These are phyloP conservation scores for Periplaneta americana DNA, from an alignment of 1,140 invertebrate genomes.

Conservation along the genomic window DNA sequence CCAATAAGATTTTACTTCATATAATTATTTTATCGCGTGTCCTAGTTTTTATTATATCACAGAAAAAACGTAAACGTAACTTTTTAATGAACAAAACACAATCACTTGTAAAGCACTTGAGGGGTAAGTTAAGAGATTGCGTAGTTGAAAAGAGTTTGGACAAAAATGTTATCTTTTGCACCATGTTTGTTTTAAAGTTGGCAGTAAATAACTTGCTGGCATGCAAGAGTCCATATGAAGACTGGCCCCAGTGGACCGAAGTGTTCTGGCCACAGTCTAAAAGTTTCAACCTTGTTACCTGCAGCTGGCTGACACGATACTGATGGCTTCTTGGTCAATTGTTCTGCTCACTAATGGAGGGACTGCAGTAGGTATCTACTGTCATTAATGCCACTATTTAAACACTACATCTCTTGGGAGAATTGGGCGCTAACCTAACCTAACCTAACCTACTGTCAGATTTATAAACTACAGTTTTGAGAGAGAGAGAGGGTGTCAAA, in stretches of 20 bases:
- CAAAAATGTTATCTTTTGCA: constrained; percentile 9
- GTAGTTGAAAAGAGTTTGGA: constrained; percentile 15
- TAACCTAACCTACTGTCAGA: neutral
- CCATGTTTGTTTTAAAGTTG: constrained; percentile 10
- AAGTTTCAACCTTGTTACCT: neutral
- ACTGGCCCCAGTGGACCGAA: neutral
- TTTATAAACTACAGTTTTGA: neutral
- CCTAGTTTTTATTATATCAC: constrained; percentile 24
- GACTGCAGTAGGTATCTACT: neutral
- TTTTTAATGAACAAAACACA: constrained; percentile 26
- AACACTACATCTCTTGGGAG: neutral
- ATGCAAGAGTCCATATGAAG: neutral
- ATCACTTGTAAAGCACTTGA: constrained; percentile 33
- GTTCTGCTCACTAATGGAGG: neutral
- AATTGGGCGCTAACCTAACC: neutral
- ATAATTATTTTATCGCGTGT: constrained; percentile 15
- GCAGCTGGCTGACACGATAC: neutral
- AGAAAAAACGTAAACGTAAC: constrained; percentile 27
- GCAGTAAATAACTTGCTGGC: constrained; percentile 14
- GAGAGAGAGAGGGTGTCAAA: neutral
- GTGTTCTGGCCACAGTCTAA: neutral
- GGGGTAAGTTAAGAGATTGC: constrained; percentile 28
- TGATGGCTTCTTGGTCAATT: no score
- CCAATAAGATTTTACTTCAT: constrained; percentile 24
- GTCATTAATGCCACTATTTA: neutral